Conservation (phyloP, 2,888 invertebrate genomes). For the Ashinkailepas kermadecensis region DNA sequence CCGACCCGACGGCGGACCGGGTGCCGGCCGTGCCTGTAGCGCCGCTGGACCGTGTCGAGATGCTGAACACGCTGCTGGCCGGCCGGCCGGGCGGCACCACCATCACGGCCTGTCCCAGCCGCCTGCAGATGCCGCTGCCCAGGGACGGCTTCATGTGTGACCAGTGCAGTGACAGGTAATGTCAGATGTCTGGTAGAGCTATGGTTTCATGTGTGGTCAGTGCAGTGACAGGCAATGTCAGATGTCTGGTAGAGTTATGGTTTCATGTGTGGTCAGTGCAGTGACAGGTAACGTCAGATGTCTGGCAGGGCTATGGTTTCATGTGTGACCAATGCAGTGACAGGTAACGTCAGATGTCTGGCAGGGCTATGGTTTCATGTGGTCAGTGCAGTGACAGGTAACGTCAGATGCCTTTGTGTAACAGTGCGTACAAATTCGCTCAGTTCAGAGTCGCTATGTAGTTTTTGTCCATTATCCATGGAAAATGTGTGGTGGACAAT, state of each 20-base stretch:
- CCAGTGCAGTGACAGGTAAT: slow-evolving; percentile 17
- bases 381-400: slow-evolving; percentile 17
- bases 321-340: too few species aligned
- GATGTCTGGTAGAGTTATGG: neutral
- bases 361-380: slow-evolving; percentile 21
- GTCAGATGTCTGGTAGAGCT: too few species aligned
- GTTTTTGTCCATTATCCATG: too few species aligned
- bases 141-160: slow-evolving; percentile 19
- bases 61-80: neutral
- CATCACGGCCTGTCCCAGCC: slow-evolving; percentile 15
- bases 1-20: neutral
- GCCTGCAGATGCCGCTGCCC: slow-evolving; percentile 23
- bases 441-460: too few species aligned
- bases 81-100: neutral
- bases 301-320: too few species aligned
- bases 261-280: slow-evolving; percentile 16
- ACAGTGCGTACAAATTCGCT: too few species aligned
- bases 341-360: too few species aligned
- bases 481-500: too few species aligned
- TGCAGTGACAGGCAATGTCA: too few species aligned
- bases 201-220: too few species aligned
- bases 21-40: neutral
- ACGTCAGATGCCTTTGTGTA: too few species aligned
- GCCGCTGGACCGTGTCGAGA: neutral
- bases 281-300: slow-evolving; percentile 6